Evolutionary conservation across 2,888 invertebrate species (phyloP).

Genomic region (Nemoura dubitans): DNA sequence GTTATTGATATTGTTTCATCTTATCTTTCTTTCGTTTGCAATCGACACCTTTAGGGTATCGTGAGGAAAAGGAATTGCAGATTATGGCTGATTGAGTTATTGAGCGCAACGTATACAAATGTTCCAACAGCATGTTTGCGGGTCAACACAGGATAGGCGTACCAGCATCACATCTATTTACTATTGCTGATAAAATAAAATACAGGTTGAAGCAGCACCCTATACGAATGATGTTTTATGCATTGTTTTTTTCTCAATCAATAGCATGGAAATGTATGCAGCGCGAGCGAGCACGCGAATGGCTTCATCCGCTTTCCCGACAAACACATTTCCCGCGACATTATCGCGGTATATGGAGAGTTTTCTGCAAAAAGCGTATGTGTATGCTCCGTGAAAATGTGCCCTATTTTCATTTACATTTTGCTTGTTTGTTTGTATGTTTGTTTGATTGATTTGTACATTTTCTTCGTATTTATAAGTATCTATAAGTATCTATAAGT

Average conservation of each 20-base stretch:
- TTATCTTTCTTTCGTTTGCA: not conserved
- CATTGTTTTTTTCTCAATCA: not conserved
- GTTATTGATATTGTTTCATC: constrained; percentile 7
- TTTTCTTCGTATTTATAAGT: too few relatives aligned
- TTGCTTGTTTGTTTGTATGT: not conserved
- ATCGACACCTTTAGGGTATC: not conserved
- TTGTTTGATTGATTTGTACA: too few relatives aligned
- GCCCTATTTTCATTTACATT: not conserved
- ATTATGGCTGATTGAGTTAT: not conserved
- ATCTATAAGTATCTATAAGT: too few relatives aligned
- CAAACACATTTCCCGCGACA: not conserved
- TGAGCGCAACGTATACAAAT: not conserved
- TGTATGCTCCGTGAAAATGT: not conserved
- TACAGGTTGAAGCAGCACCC: not conserved
- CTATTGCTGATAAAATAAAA: constrained; percentile 7
- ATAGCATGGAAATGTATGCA: not conserved
- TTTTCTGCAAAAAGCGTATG: not conserved
- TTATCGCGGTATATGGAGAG: not conserved
- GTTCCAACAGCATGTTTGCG: not conserved
- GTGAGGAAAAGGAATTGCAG: not conserved
- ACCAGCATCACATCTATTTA: not conserved
- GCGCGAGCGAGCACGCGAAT: not conserved
- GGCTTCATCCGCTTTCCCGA: not conserved
- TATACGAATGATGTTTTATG: not conserved
- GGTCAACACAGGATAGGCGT: not conserved